Evolutionary conservation across 2,113 vertebrate genomes (phyloP).

Genomic region (Phaetusa simplex): DNA sequence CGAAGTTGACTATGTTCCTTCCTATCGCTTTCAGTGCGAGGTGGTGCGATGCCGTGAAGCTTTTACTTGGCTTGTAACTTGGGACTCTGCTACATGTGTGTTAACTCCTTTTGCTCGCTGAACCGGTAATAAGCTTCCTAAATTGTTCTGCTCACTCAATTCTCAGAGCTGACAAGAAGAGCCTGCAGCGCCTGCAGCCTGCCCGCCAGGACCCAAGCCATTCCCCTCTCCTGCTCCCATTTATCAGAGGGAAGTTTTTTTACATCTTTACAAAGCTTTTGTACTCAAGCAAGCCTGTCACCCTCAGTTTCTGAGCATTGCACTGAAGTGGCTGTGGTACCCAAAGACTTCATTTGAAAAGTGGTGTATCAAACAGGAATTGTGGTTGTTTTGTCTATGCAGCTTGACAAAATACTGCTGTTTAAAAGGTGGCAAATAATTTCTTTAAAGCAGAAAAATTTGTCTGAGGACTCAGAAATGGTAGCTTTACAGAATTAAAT

Average conservation of each 20-base stretch:
- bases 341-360: background rate
- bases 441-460: background rate
- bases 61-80: background rate
- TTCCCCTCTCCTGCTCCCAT: background rate
- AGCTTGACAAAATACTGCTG: background rate
- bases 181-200: background rate
- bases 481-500: background rate
- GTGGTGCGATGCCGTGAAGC: background rate
- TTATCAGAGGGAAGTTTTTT: background rate
- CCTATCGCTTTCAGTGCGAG: background rate
- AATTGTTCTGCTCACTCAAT: background rate
- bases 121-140: background rate
- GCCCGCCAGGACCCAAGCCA: rapidly evolving
- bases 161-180: background rate
- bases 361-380: background rate
- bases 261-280: background rate
- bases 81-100: background rate
- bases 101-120: background rate
- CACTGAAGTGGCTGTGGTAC: background rate
- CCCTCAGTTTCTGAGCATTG: background rate
- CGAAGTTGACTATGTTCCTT: background rate
- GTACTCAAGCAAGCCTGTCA: background rate
- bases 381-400: background rate
- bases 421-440: background rate
- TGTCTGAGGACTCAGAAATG: background rate